phyloP scores from a whole-genome alignment of 2,113 vertebrate species.

The Danionella cerebrum region DNA sequence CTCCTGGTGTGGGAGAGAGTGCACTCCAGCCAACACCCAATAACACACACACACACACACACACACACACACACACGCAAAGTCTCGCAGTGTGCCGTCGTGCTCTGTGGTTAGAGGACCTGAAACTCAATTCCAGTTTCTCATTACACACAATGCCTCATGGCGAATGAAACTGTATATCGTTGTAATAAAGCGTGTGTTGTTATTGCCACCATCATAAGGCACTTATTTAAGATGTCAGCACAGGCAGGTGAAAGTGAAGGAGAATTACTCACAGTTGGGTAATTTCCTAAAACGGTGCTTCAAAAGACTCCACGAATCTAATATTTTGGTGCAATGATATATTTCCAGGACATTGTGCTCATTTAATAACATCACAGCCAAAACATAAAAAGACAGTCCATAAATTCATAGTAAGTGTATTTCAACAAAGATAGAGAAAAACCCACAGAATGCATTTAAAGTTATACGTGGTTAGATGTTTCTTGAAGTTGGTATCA shows the following conservation, averaged over 20 bases:
- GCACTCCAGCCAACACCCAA: slow-evolving; percentile 23
- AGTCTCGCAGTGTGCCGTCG: slow-evolving; percentile 18
- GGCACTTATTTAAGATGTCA: slow-evolving; percentile 17
- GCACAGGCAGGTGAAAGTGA: not conserved
- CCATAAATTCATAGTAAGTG: too few relatives aligned
- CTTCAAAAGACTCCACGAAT: not conserved
- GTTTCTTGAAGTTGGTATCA: too few relatives aligned
- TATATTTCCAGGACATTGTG: not conserved
- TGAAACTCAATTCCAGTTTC: slow-evolving; percentile 55
- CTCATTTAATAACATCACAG: not conserved
- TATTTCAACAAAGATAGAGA: too few relatives aligned
- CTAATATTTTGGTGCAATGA: not conserved
- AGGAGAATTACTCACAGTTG: not conserved
- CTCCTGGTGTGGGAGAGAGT: slow-evolving; percentile 38
- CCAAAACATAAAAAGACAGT: too few relatives aligned
- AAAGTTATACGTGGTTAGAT: too few relatives aligned
- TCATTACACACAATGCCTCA: slow-evolving; percentile 30
- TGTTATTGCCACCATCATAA: not conserved
- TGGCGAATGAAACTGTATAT: slow-evolving; percentile 26
- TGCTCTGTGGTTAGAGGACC: slow-evolving; percentile 49
- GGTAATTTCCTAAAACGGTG: not conserved
- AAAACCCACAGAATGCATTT: too few relatives aligned
- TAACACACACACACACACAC: slow-evolving; percentile 26
- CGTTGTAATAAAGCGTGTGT: slow-evolving; percentile 1
- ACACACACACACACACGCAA: too few relatives aligned